phyloP scores from a whole-genome alignment of 2,113 vertebrate species.

The Oplegnathus fasciatus region DNA sequence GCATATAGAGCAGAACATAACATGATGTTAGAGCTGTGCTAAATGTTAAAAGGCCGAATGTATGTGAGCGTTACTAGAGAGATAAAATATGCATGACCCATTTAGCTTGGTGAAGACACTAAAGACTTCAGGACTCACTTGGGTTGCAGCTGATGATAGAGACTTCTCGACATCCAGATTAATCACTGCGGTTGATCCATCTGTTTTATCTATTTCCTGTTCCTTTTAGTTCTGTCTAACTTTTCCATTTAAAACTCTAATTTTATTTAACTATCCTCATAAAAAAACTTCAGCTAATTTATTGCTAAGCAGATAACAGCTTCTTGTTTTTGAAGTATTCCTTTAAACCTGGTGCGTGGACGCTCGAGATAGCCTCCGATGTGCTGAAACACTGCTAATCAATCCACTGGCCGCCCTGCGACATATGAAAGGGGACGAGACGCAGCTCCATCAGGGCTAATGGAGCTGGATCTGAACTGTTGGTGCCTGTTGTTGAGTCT shows the following conservation, averaged over 20 bases:
- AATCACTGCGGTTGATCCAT: not conserved
- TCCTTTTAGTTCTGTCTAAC: not conserved
- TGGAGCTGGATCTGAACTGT: not conserved
- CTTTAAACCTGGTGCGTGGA: constrained; percentile 12
- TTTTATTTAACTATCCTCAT: not conserved
- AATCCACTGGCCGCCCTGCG: not conserved
- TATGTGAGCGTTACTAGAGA: constrained; percentile 23
- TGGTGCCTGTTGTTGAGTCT: constrained; percentile 22
- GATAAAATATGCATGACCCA: constrained; percentile 66
- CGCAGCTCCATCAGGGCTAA: constrained; percentile 15
- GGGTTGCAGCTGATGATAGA: constrained; percentile 2
- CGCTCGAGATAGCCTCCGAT: constrained; percentile 12
- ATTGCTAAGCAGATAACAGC: not conserved
- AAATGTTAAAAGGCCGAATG: constrained; percentile 27
- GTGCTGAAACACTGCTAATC: constrained; percentile 8
- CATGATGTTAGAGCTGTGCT: constrained; percentile 11
- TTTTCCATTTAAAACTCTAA: not conserved
- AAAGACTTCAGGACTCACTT: constrained; percentile 15
- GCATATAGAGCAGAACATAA: not conserved
- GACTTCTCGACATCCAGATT: not conserved
- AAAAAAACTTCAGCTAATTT: not conserved
- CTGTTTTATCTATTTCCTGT: not conserved
- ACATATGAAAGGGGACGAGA: constrained; percentile 4
- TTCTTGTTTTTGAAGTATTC: not conserved
- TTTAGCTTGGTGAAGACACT: constrained; percentile 42